Evolutionary conservation across 2,113 vertebrate genomes (phyloP).

Genomic region (Hippocampus comes): DNA sequence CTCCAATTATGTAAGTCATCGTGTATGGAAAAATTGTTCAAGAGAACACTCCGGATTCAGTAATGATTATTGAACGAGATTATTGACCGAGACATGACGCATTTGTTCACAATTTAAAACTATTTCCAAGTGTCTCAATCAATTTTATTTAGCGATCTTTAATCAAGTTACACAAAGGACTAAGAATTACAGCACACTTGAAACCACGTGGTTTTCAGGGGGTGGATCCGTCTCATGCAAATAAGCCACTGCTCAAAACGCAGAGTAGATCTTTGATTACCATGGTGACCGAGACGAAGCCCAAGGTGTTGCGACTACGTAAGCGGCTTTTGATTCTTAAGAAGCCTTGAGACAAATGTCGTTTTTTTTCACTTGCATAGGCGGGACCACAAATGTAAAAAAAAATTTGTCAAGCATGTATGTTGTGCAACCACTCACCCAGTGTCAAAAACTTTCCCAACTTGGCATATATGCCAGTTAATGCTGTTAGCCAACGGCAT

Average conservation of each 20-base stretch:
- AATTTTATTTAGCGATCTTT: no score
- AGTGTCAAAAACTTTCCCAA: no score
- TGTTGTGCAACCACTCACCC: no score
- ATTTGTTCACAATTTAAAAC: neutral
- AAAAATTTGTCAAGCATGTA: no score
- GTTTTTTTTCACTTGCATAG: no score
- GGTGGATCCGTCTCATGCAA: no score
- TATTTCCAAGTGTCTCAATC: no score
- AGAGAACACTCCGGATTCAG: neutral
- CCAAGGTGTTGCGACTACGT: neutral
- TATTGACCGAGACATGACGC: neutral
- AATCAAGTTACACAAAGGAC: neutral
- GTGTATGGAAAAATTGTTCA: neutral
- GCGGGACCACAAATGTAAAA: no score
- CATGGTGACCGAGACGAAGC: neutral
- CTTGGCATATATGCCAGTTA: no score
- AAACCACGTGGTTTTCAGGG: neutral
- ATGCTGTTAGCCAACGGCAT: no score
- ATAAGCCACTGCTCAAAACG: no score
- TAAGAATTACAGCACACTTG: neutral
- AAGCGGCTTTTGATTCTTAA: neutral
- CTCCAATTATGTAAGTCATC: neutral
- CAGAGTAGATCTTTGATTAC: neutral
- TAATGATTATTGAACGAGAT: neutral
- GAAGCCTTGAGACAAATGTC: neutral